These are phyloP conservation scores for Phyto melanocephala DNA, from an alignment of 2,888 invertebrate species.

Conservation along the genomic window DNA sequence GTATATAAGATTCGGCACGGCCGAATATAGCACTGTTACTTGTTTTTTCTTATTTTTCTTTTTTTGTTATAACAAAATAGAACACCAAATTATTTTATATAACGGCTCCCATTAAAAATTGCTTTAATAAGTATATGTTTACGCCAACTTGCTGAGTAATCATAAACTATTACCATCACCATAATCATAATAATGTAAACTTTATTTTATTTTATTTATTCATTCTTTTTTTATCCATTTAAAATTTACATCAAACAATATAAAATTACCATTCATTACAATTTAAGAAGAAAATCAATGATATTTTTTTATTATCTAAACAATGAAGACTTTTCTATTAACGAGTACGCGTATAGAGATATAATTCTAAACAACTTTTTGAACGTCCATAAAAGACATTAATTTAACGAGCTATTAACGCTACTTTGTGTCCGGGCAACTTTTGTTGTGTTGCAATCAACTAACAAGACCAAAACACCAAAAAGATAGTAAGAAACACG, in stretches of 20 bases:
- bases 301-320: not conserved
- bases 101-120: too few relatives aligned
- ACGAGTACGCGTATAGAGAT: not conserved
- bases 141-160: too few relatives aligned
- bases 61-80: too few relatives aligned
- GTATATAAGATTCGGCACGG: too few relatives aligned
- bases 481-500: conserved; percentile 39
- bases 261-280: conserved; percentile 4
- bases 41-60: too few relatives aligned
- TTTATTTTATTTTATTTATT: too few relatives aligned
- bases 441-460: conserved; percentile 41
- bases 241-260: not conserved
- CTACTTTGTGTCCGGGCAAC: conserved; percentile 12
- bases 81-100: too few relatives aligned
- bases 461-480: conserved; percentile 9
- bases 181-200: too few relatives aligned
- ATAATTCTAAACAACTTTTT: conserved; percentile 49
- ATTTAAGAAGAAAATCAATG: not conserved
- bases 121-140: too few relatives aligned
- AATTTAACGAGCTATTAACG: conserved; percentile 56
- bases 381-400: conserved; percentile 47
- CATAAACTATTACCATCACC: too few relatives aligned
- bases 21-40: too few relatives aligned
- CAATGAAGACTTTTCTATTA: not conserved
- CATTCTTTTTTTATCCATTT: too few relatives aligned